Base-by-base conservation (phyloP, 2,797 vertebrate genomes). In the Danio kyathit region DNA sequence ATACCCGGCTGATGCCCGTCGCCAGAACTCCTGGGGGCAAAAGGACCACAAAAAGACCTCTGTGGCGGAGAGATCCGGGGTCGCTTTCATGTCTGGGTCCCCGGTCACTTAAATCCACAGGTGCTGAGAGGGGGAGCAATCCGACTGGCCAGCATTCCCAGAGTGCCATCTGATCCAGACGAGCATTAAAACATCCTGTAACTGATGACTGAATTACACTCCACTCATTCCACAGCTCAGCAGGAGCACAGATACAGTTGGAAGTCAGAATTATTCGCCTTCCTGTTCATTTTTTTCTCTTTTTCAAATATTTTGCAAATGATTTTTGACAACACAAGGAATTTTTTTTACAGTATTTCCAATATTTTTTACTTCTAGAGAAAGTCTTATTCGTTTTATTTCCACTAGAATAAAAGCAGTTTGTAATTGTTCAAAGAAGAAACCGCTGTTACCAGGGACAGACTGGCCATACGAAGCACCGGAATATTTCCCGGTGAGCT, bases 21-120 rank as follows among this genome's bases (percentile, higher is more conserved):
- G 21, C 43, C 29, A 66, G 79, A 70, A 79, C 73, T 82, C 73
- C 74, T 60, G 49, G 29, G 59, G 81, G 29, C 82, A 60, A 8
- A 2, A 14, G 51, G 54, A 73, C 63, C 73, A 87, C 85, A 87
- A 87, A 84, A 84, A 83, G 70, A 44, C 48, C 74, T 83, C 82
- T 87, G 85, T 87, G 67, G 64, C 57, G 78, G 21, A 66, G 38
- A 56, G 80, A 54, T 56, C 60, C 40, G 54, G 49, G 63, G 63
- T 59, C 5, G 63, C 83, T 83, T 81, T 81, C 56, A 83, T 83
- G 79, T 84, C 76, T 66, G 38, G 63, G 41, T 61, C 74, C 49
- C 11, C 66, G n/a, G 80, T 78, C 64, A 64, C 65, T 74, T 83
- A 86, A 82, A 83, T 56, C 56, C 78, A 12, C 82, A 84, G 84